A percentile compares a stretch with the other conserved stretches of the same genome.
phyloP scores from a whole-genome alignment of 2,113 vertebrate species.

The Protobothrops flavoviridis region DNA sequence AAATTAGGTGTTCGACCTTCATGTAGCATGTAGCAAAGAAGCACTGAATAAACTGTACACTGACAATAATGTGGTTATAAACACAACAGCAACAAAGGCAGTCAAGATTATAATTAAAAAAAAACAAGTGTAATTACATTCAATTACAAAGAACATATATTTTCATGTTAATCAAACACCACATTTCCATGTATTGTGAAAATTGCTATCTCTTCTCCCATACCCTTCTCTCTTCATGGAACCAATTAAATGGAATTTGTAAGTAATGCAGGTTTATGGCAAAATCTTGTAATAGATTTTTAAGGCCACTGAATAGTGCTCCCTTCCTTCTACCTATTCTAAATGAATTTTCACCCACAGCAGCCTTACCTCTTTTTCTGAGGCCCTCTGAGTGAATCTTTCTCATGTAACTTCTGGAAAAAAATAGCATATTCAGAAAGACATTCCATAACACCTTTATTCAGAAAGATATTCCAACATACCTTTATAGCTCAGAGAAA shows the following conservation, averaged over 20 bases:
- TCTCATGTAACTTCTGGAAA: neutral
- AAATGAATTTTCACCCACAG: neutral
- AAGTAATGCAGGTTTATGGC: neutral
- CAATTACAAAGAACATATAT: neutral
- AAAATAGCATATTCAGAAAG: too few relatives aligned
- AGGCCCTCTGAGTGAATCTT: neutral
- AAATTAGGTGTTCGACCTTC: neutral
- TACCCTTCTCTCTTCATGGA: neutral
- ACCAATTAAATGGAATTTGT: neutral
- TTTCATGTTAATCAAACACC: neutral
- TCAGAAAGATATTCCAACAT: neutral
- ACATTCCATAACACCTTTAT: neutral
- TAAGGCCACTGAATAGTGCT: neutral
- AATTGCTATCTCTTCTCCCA: neutral
- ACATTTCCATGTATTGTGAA: neutral
- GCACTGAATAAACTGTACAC: neutral
- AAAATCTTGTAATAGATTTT: neutral
- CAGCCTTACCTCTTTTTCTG: neutral
- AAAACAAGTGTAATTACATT: neutral
- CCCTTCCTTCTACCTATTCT: neutral
- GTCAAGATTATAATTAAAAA: neutral
- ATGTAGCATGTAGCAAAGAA: neutral
- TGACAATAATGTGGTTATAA: neutral
- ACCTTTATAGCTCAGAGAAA: neutral
- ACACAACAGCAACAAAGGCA: neutral